Evolutionary conservation across 2,113 vertebrate species (phyloP).

Genomic region (Ochotona princeps): DNA sequence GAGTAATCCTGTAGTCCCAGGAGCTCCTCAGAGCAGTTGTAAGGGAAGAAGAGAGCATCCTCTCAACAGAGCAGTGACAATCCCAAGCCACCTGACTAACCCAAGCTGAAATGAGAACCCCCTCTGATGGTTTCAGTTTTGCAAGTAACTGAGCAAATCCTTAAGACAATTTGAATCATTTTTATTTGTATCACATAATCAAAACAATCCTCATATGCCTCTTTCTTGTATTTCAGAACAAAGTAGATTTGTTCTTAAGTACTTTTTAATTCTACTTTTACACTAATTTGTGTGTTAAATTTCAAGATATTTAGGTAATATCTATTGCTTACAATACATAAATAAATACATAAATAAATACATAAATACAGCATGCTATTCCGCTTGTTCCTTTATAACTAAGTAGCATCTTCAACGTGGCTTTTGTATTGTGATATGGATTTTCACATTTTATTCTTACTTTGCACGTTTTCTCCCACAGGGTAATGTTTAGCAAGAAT

Average conservation of each 20-base stretch:
- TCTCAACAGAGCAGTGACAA: neutral
- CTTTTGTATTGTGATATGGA: neutral
- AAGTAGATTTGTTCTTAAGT: neutral
- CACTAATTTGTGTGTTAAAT: slow-evolving; percentile 14
- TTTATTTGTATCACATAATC: neutral
- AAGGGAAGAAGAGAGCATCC: neutral
- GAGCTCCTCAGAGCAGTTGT: neutral
- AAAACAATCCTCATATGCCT: neutral
- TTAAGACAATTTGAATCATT: neutral
- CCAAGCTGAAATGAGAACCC: too few species aligned
- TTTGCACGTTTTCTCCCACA: neutral
- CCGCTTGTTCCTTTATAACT: neutral
- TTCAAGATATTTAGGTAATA: neutral
- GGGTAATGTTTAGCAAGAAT: neutral
- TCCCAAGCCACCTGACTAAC: neutral
- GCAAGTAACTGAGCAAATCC: neutral
- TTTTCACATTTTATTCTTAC: neutral
- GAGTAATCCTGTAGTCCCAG: neutral
- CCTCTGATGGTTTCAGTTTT: neutral
- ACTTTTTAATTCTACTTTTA: slow-evolving; percentile 16
- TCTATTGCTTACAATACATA: too few species aligned
- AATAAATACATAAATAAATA: neutral
- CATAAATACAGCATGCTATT: neutral
- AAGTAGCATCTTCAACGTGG: neutral
- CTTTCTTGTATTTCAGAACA: neutral